A percentile compares a stretch with the other conserved stretches of the same genome.
phyloP scores from a whole-genome alignment of 2,113 vertebrate genomes.

The Macquaria ambigua region DNA sequence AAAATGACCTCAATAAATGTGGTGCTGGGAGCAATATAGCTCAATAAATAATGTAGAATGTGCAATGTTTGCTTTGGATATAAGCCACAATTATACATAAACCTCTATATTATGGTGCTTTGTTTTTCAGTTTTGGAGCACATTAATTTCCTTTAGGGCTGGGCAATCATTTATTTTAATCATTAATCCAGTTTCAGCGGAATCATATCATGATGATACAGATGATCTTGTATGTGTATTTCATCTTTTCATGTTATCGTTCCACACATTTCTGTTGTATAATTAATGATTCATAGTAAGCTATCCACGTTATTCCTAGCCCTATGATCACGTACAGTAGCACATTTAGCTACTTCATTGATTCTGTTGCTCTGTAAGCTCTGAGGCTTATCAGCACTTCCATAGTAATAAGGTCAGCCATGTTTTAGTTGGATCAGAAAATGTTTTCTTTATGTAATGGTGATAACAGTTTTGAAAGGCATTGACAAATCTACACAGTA shows the following conservation, averaged over 20 bases:
- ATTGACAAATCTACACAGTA: no score
- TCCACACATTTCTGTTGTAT: not conserved
- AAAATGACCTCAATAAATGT: conserved; percentile 22
- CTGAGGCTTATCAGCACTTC: conserved; percentile 8
- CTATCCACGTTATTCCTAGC: not conserved
- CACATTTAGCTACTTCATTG: conserved; percentile 1
- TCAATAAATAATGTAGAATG: conserved; percentile 21
- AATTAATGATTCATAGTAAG: not conserved
- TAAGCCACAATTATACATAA: conserved; percentile 2
- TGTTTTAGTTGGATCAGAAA: no score
- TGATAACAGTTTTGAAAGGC: no score
- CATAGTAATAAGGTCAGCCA: not conserved
- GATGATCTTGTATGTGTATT: not conserved
- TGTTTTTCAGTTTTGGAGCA: not conserved
- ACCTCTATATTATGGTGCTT: not conserved
- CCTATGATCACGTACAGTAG: not conserved
- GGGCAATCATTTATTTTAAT: not conserved
- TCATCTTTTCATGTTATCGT: conserved; percentile 1
- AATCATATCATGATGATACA: not conserved
- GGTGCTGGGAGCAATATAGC: not conserved
- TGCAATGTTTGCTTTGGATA: conserved; percentile 27
- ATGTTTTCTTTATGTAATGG: no score
- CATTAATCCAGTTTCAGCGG: not conserved
- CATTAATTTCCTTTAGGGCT: not conserved
- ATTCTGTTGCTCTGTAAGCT: not conserved